Conservation (phyloP, 1,140 invertebrate genomes). For the Monomorium pharaonis region DNA sequence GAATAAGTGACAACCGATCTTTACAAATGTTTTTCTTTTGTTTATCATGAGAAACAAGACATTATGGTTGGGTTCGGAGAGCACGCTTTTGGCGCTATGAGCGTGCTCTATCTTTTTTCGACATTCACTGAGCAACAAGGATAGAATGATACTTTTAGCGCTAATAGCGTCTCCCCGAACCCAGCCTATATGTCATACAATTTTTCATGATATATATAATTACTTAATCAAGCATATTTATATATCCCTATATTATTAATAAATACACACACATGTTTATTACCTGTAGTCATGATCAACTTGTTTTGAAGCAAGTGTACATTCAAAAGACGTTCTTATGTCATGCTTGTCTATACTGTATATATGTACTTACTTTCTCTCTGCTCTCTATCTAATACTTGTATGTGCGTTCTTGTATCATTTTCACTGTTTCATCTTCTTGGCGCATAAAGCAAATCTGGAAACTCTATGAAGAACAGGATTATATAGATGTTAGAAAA, state of each 20-base stretch:
- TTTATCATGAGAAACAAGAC: too few relatives aligned
- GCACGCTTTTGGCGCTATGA: too few relatives aligned
- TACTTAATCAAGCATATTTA: constrained; percentile 13
- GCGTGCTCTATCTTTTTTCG: too few relatives aligned
- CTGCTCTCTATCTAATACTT: constrained; percentile 83
- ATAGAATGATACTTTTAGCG: too few relatives aligned
- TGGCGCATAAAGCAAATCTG: constrained; percentile 63
- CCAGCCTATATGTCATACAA: not conserved
- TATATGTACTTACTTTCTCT: constrained; percentile 83
- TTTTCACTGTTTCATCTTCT: constrained; percentile 75
- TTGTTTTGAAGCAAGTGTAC: constrained; percentile 80
- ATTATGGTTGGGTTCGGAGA: not conserved
- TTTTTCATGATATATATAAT: not conserved
- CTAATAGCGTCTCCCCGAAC: too few relatives aligned
- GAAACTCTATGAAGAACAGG: constrained; percentile 58
- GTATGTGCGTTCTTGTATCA: constrained; percentile 82
- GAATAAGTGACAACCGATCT: not conserved
- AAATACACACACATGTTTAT: constrained; percentile 53
- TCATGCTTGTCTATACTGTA: constrained; percentile 83
- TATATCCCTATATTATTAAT: not conserved
- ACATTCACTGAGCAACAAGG: too few relatives aligned
- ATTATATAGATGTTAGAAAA: constrained; percentile 76
- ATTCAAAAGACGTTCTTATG: constrained; percentile 78
- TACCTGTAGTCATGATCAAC: constrained; percentile 20
- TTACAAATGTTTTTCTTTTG: not conserved